These are phyloP conservation scores for Aotus griseimembra DNA, from an alignment of 2,797 vertebrate species.

Conservation along the genomic window DNA sequence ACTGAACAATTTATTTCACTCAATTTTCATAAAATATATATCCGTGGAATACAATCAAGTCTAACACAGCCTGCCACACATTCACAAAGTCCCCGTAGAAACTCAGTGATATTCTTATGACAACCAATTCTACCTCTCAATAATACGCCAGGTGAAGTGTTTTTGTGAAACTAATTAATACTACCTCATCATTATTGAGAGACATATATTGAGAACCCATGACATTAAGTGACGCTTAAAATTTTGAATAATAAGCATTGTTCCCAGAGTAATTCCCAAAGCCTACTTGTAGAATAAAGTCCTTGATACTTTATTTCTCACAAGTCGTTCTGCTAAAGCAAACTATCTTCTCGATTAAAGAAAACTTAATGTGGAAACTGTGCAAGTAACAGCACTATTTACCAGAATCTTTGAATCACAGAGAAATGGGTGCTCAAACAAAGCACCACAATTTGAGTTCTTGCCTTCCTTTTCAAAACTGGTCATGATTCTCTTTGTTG, in stretches of 20 bases:
- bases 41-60: not conserved
- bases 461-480: constrained; percentile 4
- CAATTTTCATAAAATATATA: constrained; percentile 15
- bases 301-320: not conserved
- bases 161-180: not conserved
- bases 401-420: not conserved
- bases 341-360: constrained; percentile 19
- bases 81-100: constrained; percentile 15
- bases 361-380: not conserved
- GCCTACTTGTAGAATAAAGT: not conserved
- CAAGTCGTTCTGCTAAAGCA: constrained; percentile 22
- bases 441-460: not conserved
- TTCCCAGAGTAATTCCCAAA: constrained; percentile 7
- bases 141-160: not conserved
- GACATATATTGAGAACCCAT: not conserved
- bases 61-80: not conserved
- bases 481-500: not conserved
- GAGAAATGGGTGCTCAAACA: not conserved
- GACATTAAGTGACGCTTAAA: not conserved
- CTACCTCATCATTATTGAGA: not conserved
- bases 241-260: not conserved
- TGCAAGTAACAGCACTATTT: not conserved
- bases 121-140: not conserved
- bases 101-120: not conserved
- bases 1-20: not conserved